Evolutionary conservation across 2,113 vertebrate species (phyloP), one percentile per base, ranked within the genome.

Genomic region (Aegithalos caudatus): DNA sequence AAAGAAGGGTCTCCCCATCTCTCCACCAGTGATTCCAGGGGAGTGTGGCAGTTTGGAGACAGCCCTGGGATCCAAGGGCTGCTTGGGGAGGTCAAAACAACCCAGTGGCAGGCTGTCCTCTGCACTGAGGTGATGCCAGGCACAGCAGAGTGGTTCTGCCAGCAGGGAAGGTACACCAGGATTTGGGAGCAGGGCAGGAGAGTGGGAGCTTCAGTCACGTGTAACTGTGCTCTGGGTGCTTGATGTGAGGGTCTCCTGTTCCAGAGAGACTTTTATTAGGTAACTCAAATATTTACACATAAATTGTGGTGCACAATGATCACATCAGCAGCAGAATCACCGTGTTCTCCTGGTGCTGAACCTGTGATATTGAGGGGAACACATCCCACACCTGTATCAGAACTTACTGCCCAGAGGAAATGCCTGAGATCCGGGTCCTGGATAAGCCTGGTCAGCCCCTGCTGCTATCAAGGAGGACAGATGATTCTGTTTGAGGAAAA

Each of bases 281-380:
- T 31, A 14, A 29, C 27, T 27, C 0, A 0, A 12, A 8, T 6
- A 10, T 58, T 48, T 14, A 1, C 14, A 3, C 1, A 0, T 23
- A 78, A 38, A 25, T 20, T 0, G 0, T 7, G 40, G 51, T 29
- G 54, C 14, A 2, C 29, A 48, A 3, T 10, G 1, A 14, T 48
- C 17, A 3, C 11, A 1, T 4, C 50, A 44, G 6, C 67, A 31
- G 42, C 47, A 15, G 12, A 40, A 7, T 2, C 19, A 37, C 60
- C 3, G 12, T 6, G 4, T 17, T 58, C 47, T 11, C 60, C 89
- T 70, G 24, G 29, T 67, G 90, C 6, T 8, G 29, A 40, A 10
- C n/a, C 53, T 29, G 27, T 28, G 19, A 3, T 12, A 2, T 2
- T 0, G 24, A 50, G 60, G 21, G 27, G 42, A 44, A 4, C 33